A percentile compares a stretch with the other conserved stretches of the same genome.
Conservation (phyloP, 1,140 invertebrate species). For the Scaptodrosophila lebanonensis region DNA sequence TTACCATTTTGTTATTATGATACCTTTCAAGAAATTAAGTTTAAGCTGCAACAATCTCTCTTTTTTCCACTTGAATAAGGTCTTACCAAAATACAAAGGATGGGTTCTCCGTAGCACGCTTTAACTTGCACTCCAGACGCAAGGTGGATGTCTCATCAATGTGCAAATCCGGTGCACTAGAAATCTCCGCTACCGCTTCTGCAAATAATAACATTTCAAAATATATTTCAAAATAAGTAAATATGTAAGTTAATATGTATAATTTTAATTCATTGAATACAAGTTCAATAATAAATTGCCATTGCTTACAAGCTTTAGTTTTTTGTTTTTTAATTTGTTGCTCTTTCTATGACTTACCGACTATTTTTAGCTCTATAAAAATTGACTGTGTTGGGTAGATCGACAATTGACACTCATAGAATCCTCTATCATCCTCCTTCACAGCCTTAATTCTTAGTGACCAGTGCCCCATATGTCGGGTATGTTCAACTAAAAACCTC, state of each 20-base stretch:
- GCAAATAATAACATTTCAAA: constrained; percentile 36
- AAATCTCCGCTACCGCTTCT: constrained; percentile 86
- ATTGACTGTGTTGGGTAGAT: constrained; percentile 88
- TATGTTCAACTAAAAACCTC: constrained; percentile 87
- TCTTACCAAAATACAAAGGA: constrained; percentile 86
- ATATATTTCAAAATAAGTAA: neutral
- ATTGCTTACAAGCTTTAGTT: too few species aligned
- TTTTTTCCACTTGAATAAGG: neutral
- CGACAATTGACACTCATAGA: constrained; percentile 89
- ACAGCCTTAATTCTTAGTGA: constrained; percentile 85
- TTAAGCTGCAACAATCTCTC: neutral
- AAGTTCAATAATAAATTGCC: neutral
- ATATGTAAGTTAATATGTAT: too few species aligned
- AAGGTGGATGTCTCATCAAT: constrained; percentile 86
- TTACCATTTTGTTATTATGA: constrained; percentile 85
- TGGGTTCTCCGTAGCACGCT: constrained; percentile 85
- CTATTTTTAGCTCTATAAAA: constrained; percentile 85
- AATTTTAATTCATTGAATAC: neutral
- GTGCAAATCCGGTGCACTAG: constrained; percentile 86
- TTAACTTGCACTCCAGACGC: constrained; percentile 84
- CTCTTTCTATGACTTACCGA: constrained; percentile 83
- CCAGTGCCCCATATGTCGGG: constrained; percentile 86
- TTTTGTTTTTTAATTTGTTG: too few species aligned
- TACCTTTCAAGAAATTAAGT: constrained; percentile 77
- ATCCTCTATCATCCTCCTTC: constrained; percentile 83